Percentiles rank a stretch among this genome's conserved stretches.
These are phyloP conservation scores for Patiria pectinifera DNA, from an alignment of 53 echinoderm and acorn worm genomes.

Conservation along the genomic window DNA sequence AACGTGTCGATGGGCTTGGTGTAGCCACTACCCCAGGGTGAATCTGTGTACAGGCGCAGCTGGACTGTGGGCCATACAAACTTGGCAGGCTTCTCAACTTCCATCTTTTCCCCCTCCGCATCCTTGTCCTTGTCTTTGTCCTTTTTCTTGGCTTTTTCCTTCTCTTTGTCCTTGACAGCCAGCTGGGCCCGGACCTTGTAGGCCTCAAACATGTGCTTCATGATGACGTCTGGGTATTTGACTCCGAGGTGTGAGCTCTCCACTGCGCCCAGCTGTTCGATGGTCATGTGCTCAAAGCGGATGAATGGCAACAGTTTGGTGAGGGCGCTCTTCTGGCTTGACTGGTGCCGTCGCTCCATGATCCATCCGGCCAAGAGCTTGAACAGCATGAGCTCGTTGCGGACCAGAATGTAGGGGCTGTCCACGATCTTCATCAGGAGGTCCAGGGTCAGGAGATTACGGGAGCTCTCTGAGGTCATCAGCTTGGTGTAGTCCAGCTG, in stretches of 20 bases:
- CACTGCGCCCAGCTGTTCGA: constrained; percentile 13
- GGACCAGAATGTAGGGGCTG: constrained; percentile 15
- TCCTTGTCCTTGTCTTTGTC: neutral
- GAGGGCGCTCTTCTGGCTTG: constrained; percentile 45
- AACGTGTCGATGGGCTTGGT: constrained; percentile 20
- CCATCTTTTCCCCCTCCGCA: neutral
- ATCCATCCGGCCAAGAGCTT: constrained; percentile 43
- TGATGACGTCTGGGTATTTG: constrained; percentile 46
- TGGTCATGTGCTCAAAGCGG: constrained; percentile 36
- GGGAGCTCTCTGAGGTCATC: constrained; percentile 39
- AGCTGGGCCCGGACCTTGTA: constrained; percentile 41
- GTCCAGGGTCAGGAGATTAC: constrained; percentile 26
- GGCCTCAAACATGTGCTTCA: constrained; percentile 41
- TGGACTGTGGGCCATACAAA: neutral
- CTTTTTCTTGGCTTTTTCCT: constrained; percentile 1
- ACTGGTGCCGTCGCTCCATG: constrained; percentile 33
- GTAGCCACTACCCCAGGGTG: constrained; percentile 43
- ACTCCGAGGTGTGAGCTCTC: neutral
- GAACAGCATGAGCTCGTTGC: constrained; percentile 40
- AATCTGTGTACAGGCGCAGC: constrained; percentile 35
- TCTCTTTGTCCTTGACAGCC: neutral
- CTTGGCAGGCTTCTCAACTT: neutral
- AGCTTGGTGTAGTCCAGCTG: constrained; percentile 40
- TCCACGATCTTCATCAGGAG: constrained; percentile 43
- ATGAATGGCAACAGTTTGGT: constrained; percentile 25